Percentiles rank a stretch among this genome's conserved stretches.
Conservation (phyloP, 2,113 vertebrate species). For the Apodemus sylvaticus region DNA sequence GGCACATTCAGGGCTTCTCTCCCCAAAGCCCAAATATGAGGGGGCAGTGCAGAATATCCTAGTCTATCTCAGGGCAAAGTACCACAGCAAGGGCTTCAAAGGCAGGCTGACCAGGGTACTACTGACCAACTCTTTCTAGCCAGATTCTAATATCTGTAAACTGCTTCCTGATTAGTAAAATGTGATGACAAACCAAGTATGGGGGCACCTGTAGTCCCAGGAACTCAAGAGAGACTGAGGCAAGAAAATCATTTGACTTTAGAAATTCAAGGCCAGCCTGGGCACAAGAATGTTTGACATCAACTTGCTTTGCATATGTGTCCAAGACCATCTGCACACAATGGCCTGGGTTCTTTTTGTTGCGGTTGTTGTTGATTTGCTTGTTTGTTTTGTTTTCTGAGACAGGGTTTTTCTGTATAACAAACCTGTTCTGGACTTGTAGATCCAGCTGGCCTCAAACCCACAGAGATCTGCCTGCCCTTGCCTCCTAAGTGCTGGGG, state of each 20-base stretch:
- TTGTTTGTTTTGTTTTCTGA: neutral
- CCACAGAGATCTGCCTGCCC: neutral
- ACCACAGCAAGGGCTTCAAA: neutral
- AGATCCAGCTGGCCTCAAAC: neutral
- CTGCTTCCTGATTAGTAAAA: neutral
- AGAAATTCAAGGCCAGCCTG: neutral
- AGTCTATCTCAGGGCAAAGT: neutral
- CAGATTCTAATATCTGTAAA: neutral
- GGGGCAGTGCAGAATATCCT: neutral
- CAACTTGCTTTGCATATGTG: neutral
- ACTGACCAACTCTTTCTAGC: neutral
- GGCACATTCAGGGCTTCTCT: neutral
- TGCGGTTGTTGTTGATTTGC: neutral
- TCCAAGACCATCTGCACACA: neutral
- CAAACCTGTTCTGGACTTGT: neutral
- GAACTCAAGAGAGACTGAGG: neutral
- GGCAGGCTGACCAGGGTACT: neutral
- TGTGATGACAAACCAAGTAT: neutral
- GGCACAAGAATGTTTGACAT: too few relatives aligned
- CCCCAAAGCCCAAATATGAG: neutral
- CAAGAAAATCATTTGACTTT: neutral
- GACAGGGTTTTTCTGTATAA: neutral
- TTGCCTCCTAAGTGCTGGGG: neutral
- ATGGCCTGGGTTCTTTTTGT: too few relatives aligned
- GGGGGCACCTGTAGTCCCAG: neutral